A percentile compares a stretch with the other conserved stretches of the same genome.
These are phyloP conservation scores for Allolobophora icterica DNA, from an alignment of 2,888 invertebrate genomes.

Conservation along the genomic window DNA sequence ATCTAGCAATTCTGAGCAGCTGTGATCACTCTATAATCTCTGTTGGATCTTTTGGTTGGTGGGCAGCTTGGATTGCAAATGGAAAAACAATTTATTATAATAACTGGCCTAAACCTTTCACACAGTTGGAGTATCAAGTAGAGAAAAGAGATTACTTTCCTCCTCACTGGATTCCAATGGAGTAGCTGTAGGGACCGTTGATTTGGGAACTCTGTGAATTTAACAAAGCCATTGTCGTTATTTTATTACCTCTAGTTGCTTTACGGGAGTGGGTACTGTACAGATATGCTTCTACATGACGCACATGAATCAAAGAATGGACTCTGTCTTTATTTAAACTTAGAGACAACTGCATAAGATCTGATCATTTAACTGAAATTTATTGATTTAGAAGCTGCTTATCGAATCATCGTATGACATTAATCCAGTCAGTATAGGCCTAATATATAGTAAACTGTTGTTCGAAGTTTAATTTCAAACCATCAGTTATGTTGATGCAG, in stretches of 20 bases:
- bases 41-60: conserved; percentile 66
- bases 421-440: too few relatives aligned
- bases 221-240: background rate
- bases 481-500: too few relatives aligned
- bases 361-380: too few relatives aligned
- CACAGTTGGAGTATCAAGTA: conserved; percentile 57
- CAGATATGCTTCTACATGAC: background rate
- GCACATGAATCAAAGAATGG: too few relatives aligned
- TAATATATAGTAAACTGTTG: too few relatives aligned
- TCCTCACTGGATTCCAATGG: conserved; percentile 59
- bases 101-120: conserved; percentile 60
- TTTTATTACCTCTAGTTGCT: background rate
- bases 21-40: conserved; percentile 62
- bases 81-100: conserved; percentile 62
- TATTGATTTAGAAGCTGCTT: too few relatives aligned
- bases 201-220: background rate
- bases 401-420: too few relatives aligned
- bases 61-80: conserved; percentile 63
- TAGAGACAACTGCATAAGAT: too few relatives aligned
- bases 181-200: background rate
- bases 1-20: conserved; percentile 59
- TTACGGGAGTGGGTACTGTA: background rate
- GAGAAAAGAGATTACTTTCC: conserved; percentile 61
- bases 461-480: too few relatives aligned
- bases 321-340: too few relatives aligned